A percentile compares a stretch with the other conserved stretches of the same genome.
phyloP scores from a whole-genome alignment of 2,113 vertebrate species.

The Pomatostomus ruficeps region DNA sequence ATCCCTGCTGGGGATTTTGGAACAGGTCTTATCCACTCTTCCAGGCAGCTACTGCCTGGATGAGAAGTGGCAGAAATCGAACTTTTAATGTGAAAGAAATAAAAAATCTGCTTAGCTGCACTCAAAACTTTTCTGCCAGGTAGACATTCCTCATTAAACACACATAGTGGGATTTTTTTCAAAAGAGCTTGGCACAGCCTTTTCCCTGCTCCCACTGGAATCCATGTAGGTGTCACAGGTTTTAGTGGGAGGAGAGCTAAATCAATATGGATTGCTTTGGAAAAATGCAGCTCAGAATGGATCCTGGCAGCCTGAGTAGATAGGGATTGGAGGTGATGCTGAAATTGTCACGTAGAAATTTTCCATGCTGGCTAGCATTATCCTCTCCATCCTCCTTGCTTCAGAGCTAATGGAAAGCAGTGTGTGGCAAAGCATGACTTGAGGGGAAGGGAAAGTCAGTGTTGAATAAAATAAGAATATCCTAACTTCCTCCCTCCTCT shows the following conservation, averaged over 20 bases:
- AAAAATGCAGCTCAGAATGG: slow-evolving; percentile 23
- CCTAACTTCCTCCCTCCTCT: not conserved
- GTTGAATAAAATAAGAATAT: not conserved
- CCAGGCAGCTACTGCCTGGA: not conserved
- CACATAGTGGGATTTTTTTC: slow-evolving; percentile 22
- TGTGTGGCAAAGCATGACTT: not conserved
- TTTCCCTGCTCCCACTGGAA: slow-evolving; percentile 22
- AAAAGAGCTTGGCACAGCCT: slow-evolving; percentile 1
- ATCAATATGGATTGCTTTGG: slow-evolving; percentile 25
- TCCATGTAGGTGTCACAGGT: slow-evolving; percentile 18
- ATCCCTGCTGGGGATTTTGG: not conserved
- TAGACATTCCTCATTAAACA: slow-evolving; percentile 35
- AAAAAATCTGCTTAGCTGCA: not conserved
- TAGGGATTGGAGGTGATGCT: slow-evolving; percentile 47
- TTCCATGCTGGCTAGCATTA: slow-evolving; percentile 47
- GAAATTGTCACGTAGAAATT: slow-evolving; percentile 43
- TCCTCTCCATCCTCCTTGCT: not conserved
- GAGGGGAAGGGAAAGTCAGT: not conserved
- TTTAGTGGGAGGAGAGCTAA: not conserved
- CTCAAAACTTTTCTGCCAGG: slow-evolving; percentile 10
- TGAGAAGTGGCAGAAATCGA: not conserved
- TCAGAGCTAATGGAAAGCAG: slow-evolving; percentile 30
- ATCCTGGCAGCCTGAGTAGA: slow-evolving; percentile 26
- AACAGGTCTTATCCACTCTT: not conserved
- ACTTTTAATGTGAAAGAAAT: slow-evolving; percentile 2